Evolutionary conservation across 2,888 invertebrate genomes (phyloP), one percentile per base, ranked within the genome.

Genomic region (Chesias legatella): DNA sequence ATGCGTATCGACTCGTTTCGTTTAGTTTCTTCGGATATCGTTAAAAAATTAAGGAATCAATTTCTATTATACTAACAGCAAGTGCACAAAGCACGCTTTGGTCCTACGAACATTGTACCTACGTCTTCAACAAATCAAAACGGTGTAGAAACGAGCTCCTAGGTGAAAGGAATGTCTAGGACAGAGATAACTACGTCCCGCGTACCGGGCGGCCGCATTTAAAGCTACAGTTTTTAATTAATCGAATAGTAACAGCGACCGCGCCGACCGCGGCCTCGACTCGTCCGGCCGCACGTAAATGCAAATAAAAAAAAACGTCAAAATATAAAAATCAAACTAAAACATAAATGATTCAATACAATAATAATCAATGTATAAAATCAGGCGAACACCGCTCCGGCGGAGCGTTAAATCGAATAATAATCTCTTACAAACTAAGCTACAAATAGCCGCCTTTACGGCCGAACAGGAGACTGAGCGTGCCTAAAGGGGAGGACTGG

Each of bases 361-460:
- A 44, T 28, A 3, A 39, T 34, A 40, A 54, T 53, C 48, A 48
- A 52, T 43, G 49, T 62, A 47, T 55, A 43, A 52, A 49, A 49
- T 37, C 37, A 46, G 39, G 44, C 42, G 42, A 53, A 34, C 23
- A 34, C 10, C 38, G 50, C 43, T 20, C 32, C 25, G 29, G 8
- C 34, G 21, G 31, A 39, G 28, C 31, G 35, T 32, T 35, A 21
- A 32, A 23, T 8, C 28, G 7, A 26, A 39, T 8, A 7, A 3
- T 17, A n/a, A n/a, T 17, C 13, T 11, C 20, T 30, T 23, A 26
- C 22, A 22, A 7, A 10, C 13, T 36, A 33, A 32, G 36, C 63
- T 73, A 86, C 48, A 95, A 90, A 60, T 95, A 89, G 35, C 95
- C 96, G 33, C 96, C 96, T 68, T 96, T 96, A 48, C 96, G 90